A percentile compares a stretch with the other conserved stretches of the same genome.
These are phyloP conservation scores for Brenthis hecate DNA, from an alignment of 2,888 invertebrate genomes.

Conservation along the genomic window DNA sequence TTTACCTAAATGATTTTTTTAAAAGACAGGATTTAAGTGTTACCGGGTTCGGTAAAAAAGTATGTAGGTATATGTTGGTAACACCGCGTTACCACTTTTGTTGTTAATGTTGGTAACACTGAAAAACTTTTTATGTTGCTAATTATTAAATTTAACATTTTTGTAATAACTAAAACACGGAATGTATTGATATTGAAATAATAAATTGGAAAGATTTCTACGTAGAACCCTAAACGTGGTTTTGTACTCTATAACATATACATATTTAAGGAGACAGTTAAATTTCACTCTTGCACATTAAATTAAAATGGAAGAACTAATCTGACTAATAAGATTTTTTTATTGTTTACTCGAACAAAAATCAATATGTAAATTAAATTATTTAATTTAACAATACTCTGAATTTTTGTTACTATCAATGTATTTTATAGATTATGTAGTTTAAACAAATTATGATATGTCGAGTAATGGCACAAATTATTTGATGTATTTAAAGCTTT, in stretches of 20 bases:
- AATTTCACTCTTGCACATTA: background rate
- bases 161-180: no score
- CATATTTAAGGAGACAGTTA: background rate
- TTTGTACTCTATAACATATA: background rate
- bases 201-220: no score
- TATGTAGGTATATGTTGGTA: background rate
- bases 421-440: no score
- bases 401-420: no score
- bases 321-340: slow-evolving; percentile 2
- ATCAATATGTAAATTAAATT: background rate
- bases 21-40: background rate
- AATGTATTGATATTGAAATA: no score
- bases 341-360: slow-evolving; percentile 6
- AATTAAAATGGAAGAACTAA: slow-evolving; percentile 16
- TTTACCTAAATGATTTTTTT: slow-evolving; percentile 7
- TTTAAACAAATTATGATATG: slow-evolving; percentile 19
- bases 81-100: background rate
- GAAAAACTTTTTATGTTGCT: background rate
- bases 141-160: background rate
- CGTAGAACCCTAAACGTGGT: no score
- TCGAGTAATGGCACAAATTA: slow-evolving; percentile 36
- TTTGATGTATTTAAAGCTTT: slow-evolving; percentile 36
- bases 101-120: slow-evolving; percentile 2
- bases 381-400: no score
- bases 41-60: background rate